phyloP scores from a whole-genome alignment of 2,797 vertebrate genomes.

The Lutjanus argentimaculatus region DNA sequence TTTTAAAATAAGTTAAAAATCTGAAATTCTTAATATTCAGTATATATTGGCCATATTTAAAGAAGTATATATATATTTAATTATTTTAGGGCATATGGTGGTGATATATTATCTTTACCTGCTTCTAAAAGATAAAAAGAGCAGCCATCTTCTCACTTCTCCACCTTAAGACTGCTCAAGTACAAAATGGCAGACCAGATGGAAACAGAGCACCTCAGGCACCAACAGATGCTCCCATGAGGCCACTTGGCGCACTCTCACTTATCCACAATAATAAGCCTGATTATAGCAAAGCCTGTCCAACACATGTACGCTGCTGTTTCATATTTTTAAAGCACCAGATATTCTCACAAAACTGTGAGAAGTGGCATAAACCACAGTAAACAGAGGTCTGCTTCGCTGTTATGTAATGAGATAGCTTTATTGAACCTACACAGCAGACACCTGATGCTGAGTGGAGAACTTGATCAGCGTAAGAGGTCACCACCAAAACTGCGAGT shows the following conservation, averaged over 20 bases:
- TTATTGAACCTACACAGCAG: slow-evolving; percentile 44
- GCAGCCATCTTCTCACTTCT: slow-evolving; percentile 59
- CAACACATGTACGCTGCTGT: slow-evolving; percentile 6
- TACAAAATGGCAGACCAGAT: slow-evolving; percentile 76
- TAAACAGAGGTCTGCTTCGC: slow-evolving; percentile 17
- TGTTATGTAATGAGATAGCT: slow-evolving; percentile 55
- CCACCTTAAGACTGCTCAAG: slow-evolving; percentile 42
- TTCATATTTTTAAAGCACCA: slow-evolving; percentile 10
- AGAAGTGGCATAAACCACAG: slow-evolving; percentile 13
- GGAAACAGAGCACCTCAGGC: slow-evolving; percentile 62
- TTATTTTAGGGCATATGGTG: neutral
- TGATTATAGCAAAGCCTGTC: slow-evolving; percentile 37
- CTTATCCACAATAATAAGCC: slow-evolving; percentile 41
- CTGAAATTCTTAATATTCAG: neutral
- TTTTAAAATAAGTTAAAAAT: neutral
- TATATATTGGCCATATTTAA: no score
- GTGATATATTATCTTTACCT: neutral
- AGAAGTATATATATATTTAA: no score
- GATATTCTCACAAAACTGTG: slow-evolving; percentile 13
- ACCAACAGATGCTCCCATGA: slow-evolving; percentile 67
- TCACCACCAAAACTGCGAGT: slow-evolving; percentile 22
- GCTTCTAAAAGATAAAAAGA: slow-evolving; percentile 22
- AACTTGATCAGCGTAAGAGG: slow-evolving; percentile 57
- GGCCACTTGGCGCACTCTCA: slow-evolving; percentile 54
- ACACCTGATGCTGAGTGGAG: slow-evolving; percentile 68